Evolutionary conservation across 1,140 invertebrate species (phyloP), one percentile per base, ranked within the genome.

Genomic region (Orchesella cincta): DNA sequence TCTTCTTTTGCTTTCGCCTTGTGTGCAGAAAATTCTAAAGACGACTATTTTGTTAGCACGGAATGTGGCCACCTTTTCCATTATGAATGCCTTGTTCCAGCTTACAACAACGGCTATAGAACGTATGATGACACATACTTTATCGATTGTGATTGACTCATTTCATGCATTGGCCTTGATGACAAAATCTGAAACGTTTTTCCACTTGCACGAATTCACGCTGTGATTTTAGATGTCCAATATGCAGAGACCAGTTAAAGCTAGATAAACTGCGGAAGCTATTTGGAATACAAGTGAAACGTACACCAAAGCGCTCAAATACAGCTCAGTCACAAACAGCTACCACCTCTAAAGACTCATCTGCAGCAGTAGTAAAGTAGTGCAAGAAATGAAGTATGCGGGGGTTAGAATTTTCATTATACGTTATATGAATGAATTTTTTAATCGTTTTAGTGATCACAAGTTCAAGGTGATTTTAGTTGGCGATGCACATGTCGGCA

Each of bases 381-480:
- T n/a, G n/a, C n/a, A n/a, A n/a, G n/a, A n/a, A n/a, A n/a, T n/a
- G n/a, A n/a, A n/a, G n/a, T n/a, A n/a, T n/a, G n/a, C n/a, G n/a
- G n/a, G n/a, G n/a, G n/a, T n/a, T n/a, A n/a, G n/a, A n/a, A n/a
- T n/a, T n/a, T n/a, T n/a, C n/a, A n/a, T n/a, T n/a, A n/a, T n/a
- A n/a, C n/a, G 35, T 12, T 46, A 52, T 74, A 12, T 76, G 51
- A 20, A 23, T 1, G n/a, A n/a, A n/a, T n/a, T n/a, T n/a, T n/a
- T n/a, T n/a, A n/a, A n/a, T n/a, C n/a, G 14, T 79, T 76, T n/a
- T 33, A 81, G 80, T 73, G 80, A 82, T 51, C 74, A 81, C 35
- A 77, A 76, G 46, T 82, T 82, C 52, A 82, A 82, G 74, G 78
- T 82, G 36, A 81, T 82, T 23, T 28, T 82, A 20, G 76, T 82